phyloP scores from a whole-genome alignment of 1,140 invertebrate genomes.

The Centruroides vittatus region DNA sequence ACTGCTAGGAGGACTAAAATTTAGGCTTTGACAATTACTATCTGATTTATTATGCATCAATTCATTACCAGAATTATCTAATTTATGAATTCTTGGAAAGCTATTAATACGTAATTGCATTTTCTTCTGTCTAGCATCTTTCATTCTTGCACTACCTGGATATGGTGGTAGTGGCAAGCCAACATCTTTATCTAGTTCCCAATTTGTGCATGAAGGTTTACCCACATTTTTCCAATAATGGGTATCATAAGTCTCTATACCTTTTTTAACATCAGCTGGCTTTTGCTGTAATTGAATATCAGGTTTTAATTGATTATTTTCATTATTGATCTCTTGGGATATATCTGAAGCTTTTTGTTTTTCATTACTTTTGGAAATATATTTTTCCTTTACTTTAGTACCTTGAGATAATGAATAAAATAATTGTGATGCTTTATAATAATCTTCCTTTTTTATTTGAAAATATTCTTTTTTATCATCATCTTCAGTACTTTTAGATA shows the following conservation, averaged over 20 bases:
- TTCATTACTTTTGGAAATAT: background rate
- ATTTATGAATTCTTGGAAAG: no score
- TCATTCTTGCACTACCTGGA: background rate
- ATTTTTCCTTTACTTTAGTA: no score
- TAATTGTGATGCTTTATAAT: conserved; percentile 17
- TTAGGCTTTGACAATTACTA: no score
- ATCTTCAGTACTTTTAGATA: no score
- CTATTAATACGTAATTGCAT: background rate
- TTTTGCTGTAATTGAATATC: no score
- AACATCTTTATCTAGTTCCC: conserved; percentile 11
- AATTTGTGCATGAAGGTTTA: background rate
- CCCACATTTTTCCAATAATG: background rate
- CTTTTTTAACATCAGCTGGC: no score
- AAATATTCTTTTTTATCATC: background rate
- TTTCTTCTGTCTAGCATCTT: background rate
- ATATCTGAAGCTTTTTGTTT: background rate
- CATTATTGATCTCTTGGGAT: no score
- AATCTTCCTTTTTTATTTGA: conserved; percentile 17
- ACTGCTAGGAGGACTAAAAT: no score
- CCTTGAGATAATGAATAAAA: conserved; percentile 10
- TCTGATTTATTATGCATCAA: no score
- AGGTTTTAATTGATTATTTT: no score
- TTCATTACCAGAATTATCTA: no score
- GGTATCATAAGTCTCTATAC: no score
- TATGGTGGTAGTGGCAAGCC: conserved; percentile 5